Percentiles rank a stretch among this genome's conserved stretches.
Conservation (phyloP, 2,888 invertebrate genomes). For the Lasioglossum oenotherae region DNA sequence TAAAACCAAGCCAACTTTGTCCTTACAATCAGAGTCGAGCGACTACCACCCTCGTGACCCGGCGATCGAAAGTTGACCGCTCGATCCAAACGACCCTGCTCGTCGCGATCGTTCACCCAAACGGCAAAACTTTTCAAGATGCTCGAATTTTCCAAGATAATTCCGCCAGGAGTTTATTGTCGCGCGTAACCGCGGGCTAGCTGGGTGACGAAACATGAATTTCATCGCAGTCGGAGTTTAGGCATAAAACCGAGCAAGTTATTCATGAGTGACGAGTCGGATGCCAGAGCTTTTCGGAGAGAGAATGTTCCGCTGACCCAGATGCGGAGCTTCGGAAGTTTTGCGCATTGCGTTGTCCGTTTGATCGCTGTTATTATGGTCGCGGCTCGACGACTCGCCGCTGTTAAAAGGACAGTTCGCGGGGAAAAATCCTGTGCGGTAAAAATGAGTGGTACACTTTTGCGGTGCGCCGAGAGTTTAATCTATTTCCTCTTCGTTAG, state of each 20-base stretch:
- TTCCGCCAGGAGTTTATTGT: neutral
- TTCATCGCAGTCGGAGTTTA: neutral
- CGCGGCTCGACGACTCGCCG: neutral
- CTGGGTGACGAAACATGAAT: neutral
- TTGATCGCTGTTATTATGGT: slow-evolving; percentile 1
- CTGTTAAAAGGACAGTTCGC: neutral
- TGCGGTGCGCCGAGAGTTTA: neutral
- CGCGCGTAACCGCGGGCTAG: neutral
- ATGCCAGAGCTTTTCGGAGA: neutral
- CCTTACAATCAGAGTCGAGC: neutral
- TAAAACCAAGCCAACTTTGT: neutral
- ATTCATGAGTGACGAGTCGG: neutral
- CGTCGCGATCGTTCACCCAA: neutral
- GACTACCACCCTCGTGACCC: neutral
- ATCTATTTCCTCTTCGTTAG: neutral
- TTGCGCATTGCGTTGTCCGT: neutral
- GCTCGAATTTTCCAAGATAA: neutral
- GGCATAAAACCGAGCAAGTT: slow-evolving; percentile 8
- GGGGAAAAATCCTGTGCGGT: neutral
- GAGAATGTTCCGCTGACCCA: neutral
- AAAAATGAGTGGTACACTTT: neutral
- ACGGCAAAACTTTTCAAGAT: slow-evolving; percentile 6
- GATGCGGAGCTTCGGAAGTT: no score
- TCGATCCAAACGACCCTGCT: neutral
- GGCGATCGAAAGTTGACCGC: slow-evolving; percentile 1